Conservation (phyloP, 2,888 invertebrate species). For the Cerastoderma edule region DNA sequence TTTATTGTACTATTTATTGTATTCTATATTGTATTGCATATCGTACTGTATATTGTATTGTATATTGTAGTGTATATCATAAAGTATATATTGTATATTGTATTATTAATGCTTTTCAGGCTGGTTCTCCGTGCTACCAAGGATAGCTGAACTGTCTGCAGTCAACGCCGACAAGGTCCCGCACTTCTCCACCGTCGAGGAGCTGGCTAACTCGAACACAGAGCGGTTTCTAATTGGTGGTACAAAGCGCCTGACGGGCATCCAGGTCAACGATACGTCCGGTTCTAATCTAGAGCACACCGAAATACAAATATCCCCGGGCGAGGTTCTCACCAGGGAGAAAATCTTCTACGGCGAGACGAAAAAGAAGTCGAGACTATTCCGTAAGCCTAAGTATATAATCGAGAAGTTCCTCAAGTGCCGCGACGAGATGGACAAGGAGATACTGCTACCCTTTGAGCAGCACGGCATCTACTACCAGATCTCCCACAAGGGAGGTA, state of each 20-base stretch:
- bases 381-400: conserved; percentile 65
- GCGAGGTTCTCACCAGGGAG: conserved; percentile 68
- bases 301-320: conserved; percentile 66
- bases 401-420: conserved; percentile 71
- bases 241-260: conserved; percentile 61
- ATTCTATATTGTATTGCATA: no score
- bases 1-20: no score
- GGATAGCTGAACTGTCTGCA: conserved; percentile 50
- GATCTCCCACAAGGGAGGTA: conserved; percentile 61
- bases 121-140: conserved; percentile 74
- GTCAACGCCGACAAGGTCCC: conserved; percentile 64
- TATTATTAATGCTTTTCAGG: no score
- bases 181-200: conserved; percentile 67
- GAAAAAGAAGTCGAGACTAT: conserved; percentile 60
- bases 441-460: conserved; percentile 70
- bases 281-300: conserved; percentile 58
- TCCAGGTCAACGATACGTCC: conserved; percentile 54
- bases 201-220: conserved; percentile 67
- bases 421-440: conserved; percentile 70
- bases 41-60: no score
- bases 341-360: conserved; percentile 70
- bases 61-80: no score
- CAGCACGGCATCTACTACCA: conserved; percentile 72
- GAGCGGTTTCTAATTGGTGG: conserved; percentile 74
- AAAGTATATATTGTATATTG: no score